These are phyloP conservation scores for Ciconia maguari DNA, from an alignment of 2,113 vertebrate genomes.

Conservation along the genomic window DNA sequence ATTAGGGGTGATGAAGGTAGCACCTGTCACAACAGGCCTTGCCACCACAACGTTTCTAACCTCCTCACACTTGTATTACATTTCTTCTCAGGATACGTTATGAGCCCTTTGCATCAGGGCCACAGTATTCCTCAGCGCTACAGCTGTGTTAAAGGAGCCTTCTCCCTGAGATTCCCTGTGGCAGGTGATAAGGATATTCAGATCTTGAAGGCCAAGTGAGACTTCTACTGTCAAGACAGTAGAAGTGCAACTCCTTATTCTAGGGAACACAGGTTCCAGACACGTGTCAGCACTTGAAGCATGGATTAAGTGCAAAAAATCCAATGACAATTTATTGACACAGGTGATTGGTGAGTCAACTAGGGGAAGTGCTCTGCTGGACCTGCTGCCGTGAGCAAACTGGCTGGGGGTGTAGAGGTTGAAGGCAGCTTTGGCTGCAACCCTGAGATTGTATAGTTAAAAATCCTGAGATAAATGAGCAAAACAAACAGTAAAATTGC, in stretches of 20 bases:
- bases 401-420: background rate
- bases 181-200: slow-evolving; percentile 34
- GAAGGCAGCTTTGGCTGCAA: background rate
- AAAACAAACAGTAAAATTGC: background rate
- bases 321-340: background rate
- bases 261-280: background rate
- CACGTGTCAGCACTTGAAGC: background rate
- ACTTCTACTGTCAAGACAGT: background rate
- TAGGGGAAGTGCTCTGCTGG: background rate
- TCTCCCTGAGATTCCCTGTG: background rate
- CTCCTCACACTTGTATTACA: background rate
- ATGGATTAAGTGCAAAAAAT: background rate
- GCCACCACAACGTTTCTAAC: background rate
- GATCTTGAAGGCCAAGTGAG: background rate
- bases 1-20: background rate
- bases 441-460: background rate
- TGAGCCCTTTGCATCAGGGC: background rate
- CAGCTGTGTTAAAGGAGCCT: background rate
- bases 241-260: background rate
- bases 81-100: background rate
- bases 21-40: background rate
- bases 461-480: background rate
- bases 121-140: background rate
- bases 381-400: background rate
- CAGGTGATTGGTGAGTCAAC: background rate